These are phyloP conservation scores for Podarcis lilfordi DNA, from an alignment of 2,797 vertebrate species.

Conservation along the genomic window DNA sequence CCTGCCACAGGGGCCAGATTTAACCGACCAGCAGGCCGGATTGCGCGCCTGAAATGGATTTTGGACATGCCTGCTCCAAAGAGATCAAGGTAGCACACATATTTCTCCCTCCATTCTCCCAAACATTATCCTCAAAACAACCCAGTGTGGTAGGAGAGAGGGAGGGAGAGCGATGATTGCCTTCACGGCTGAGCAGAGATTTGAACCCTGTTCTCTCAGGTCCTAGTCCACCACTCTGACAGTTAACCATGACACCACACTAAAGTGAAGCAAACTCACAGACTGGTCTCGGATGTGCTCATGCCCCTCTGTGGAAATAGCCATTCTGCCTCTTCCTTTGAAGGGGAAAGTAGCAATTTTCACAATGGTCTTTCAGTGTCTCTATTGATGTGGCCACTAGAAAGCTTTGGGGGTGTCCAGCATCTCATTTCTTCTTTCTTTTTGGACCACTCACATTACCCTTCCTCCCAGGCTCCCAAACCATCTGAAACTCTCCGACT, in stretches of 20 bases:
- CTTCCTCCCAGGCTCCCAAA: background rate
- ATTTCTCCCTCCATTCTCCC: too few relatives aligned
- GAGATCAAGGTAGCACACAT: too few relatives aligned
- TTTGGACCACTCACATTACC: background rate
- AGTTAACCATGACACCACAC: too few relatives aligned
- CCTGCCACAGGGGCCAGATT: too few relatives aligned
- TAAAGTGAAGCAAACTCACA: background rate
- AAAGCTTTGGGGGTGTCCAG: background rate
- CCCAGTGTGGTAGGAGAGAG: too few relatives aligned
- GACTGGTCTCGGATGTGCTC: background rate
- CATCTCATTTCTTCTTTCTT: background rate
- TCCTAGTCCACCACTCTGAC: too few relatives aligned
- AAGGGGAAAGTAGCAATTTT: background rate
- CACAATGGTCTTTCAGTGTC: background rate
- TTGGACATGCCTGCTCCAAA: too few relatives aligned
- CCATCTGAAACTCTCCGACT: background rate
- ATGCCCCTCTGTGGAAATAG: background rate
- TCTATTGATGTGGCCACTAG: rapidly evolving
- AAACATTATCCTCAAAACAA: too few relatives aligned
- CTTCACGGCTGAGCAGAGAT: too few relatives aligned
- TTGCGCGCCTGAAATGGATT: too few relatives aligned
- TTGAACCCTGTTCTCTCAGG: too few relatives aligned
- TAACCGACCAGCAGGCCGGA: rapidly evolving
- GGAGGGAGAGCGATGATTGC: too few relatives aligned
- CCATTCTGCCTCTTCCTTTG: background rate